Evolutionary conservation across 2,888 invertebrate species (phyloP).

Genomic region (Ormia ochracea): DNA sequence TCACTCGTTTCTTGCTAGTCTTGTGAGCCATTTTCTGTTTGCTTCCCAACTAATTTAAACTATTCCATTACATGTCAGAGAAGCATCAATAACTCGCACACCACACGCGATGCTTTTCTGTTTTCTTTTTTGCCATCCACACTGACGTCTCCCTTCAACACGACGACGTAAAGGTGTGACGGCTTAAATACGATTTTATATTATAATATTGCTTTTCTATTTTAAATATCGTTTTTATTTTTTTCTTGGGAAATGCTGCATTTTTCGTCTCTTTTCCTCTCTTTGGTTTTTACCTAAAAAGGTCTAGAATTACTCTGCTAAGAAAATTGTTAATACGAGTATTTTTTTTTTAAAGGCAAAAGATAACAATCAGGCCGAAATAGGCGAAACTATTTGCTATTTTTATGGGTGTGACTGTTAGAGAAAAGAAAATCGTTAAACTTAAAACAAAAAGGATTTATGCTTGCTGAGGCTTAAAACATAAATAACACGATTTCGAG

Average conservation of each 20-base stretch:
- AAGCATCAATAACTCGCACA: slow-evolving; percentile 37
- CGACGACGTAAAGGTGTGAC: not conserved
- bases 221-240: not conserved
- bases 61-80: slow-evolving; percentile 47
- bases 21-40: not conserved
- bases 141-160: not conserved
- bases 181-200: slow-evolving; percentile 6
- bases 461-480: not conserved
- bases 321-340: not conserved
- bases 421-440: not conserved
- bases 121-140: not conserved
- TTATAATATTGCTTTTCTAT: too few species aligned
- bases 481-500: not conserved
- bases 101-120: slow-evolving; percentile 47
- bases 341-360: too few species aligned
- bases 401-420: slow-evolving; percentile 14
- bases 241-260: not conserved
- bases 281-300: not conserved
- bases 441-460: not conserved
- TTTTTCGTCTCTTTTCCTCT: too few species aligned
- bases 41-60: slow-evolving; percentile 35
- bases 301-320: not conserved
- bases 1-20: not conserved
- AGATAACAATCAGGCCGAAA: not conserved
- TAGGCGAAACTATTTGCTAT: not conserved